Evolutionary conservation across 2,797 vertebrate genomes (phyloP).

Genomic region (Sitta carolinensis): DNA sequence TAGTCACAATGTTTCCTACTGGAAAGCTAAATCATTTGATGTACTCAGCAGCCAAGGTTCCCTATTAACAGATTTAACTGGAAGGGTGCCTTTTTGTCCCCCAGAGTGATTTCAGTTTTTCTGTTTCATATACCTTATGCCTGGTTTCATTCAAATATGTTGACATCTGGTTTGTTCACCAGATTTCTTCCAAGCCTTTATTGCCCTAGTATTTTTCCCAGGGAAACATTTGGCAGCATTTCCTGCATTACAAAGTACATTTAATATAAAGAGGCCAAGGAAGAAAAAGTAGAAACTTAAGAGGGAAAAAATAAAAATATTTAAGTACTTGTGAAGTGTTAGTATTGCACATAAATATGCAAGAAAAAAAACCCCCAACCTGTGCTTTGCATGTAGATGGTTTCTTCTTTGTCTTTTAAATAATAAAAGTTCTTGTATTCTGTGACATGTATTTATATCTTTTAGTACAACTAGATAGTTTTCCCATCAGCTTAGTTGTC

Average conservation of each 20-base stretch:
- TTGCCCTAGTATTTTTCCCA: neutral
- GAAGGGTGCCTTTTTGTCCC: neutral
- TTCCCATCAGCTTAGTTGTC: neutral
- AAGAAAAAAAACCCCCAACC: neutral
- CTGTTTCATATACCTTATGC: neutral
- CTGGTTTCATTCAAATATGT: neutral
- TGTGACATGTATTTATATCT: neutral
- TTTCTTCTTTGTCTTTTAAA: neutral
- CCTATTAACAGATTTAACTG: neutral
- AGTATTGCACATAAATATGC: neutral
- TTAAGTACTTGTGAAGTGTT: neutral
- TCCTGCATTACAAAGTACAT: neutral
- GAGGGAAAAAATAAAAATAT: rapidly evolving
- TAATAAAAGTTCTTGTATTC: neutral
- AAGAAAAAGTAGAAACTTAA: neutral
- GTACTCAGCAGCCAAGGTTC: neutral
- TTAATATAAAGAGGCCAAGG: neutral
- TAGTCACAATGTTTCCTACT: constrained; percentile 34
- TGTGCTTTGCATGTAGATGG: neutral
- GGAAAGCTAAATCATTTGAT: constrained; percentile 40
- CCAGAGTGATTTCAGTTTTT: neutral
- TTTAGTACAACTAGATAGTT: neutral
- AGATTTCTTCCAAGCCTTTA: neutral
- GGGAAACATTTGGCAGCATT: neutral
- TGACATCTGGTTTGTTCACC: neutral